Conservation (phyloP, 2,797 vertebrate genomes). For the Gobio occitaniae region DNA sequence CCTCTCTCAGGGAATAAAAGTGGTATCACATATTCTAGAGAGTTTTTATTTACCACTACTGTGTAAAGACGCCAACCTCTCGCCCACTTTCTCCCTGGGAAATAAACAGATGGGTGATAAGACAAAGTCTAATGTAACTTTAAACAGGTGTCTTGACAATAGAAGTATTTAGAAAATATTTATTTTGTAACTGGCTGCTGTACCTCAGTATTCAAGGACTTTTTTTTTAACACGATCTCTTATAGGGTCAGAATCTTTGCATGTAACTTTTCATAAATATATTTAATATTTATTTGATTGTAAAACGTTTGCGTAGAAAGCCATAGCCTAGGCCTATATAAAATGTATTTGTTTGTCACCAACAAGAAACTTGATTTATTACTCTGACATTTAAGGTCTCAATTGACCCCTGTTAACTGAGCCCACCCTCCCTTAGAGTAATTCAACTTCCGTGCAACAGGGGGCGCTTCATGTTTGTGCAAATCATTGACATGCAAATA, state of each 20-base stretch:
- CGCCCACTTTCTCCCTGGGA: conserved; percentile 20
- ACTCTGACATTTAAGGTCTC: neutral
- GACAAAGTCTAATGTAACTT: conserved; percentile 17
- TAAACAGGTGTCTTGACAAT: conserved; percentile 26
- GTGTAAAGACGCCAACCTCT: neutral
- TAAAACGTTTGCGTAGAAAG: neutral
- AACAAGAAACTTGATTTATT: neutral
- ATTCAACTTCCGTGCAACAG: conserved; percentile 7
- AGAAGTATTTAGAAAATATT: neutral
- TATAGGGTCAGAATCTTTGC: neutral
- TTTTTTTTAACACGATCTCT: neutral
- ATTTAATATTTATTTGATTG: neutral
- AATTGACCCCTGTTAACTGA: neutral
- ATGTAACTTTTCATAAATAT: neutral
- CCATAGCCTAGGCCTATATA: neutral
- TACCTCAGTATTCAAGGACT: neutral
- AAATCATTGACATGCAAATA: neutral
- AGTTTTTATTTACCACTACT: conserved; percentile 35
- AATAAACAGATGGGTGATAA: conserved; percentile 30
- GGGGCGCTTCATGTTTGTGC: neutral
- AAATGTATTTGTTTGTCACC: neutral
- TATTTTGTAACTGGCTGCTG: neutral
- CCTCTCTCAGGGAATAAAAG: neutral
- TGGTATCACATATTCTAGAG: conserved; percentile 22
- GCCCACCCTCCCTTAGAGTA: neutral